Evolutionary conservation across 92 coral and sea anemone species (phyloP), one percentile per base, ranked within the genome.

Genomic region (Umimayanthus kanabou): DNA sequence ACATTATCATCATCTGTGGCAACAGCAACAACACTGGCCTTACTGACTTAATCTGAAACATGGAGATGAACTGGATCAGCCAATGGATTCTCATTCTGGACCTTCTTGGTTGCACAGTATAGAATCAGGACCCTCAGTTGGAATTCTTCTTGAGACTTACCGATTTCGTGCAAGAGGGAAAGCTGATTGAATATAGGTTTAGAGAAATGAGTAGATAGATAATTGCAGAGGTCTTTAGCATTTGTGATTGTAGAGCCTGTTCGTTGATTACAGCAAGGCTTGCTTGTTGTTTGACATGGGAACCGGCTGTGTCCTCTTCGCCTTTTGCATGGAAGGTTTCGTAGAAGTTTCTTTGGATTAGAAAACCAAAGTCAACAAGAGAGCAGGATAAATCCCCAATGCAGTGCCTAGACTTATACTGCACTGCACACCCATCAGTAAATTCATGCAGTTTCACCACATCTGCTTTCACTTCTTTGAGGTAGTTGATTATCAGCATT

Each of bases 121-220:
- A 6, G 39, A 47, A 64, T 78, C 89, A 61, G 77, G 45, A 11
- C 91, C 91, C 42, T 90, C 75, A 42, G 87, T 64, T 90, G 87
- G 23, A 90, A 23, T 80, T 80, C n/a, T 87, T 86, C 83, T 90
- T 77, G 73, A 90, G 83, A 85, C 92, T 86, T 16, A 86, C 87
- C 11, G 88, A 71, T 11, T 37, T 86, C 13, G 87, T 70, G 15
- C 75, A 67, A 40, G 89, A 86, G 33, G 84, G 87, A 80, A 86
- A 3, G 83, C 73, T 18, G 92, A 85, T 85, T 85, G 82, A 33
- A 88, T 87, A 88, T 87, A 69, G 89, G 89, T 55, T 72, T 72
- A 1, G 87, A 53, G 53, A 90, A 80, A 39, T 80, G 42, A 14
- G 79, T 57, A 11, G 90, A 77, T 69, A 90, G 81, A 78, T 87